Evolutionary conservation across 2,888 invertebrate species (phyloP).

Genomic region (Kryphioiulus occultus): DNA sequence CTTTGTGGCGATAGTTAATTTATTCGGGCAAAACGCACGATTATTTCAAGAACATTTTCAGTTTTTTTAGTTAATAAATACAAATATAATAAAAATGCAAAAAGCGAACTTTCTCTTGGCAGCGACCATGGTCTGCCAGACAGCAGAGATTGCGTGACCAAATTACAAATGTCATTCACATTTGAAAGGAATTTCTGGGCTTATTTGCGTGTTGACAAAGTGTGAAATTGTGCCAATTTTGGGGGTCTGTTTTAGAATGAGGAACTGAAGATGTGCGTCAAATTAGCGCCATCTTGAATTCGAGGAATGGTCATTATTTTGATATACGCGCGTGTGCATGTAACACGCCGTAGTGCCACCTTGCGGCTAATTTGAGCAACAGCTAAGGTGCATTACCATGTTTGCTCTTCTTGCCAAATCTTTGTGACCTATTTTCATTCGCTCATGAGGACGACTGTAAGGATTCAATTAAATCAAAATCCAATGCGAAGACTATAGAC

Average conservation of each 20-base stretch:
- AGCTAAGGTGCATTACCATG: too few relatives aligned
- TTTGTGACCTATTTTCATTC: not conserved
- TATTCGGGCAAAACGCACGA: not conserved
- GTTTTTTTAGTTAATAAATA: not conserved
- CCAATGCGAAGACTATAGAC: not conserved
- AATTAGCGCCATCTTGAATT: not conserved
- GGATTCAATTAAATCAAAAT: not conserved
- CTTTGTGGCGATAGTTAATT: not conserved
- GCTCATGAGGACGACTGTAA: not conserved
- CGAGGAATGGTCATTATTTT: not conserved
- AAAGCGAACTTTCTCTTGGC: not conserved
- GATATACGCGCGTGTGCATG: too few relatives aligned
- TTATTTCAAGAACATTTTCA: not conserved
- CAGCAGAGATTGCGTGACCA: not conserved
- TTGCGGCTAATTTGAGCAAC: not conserved
- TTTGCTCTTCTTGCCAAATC: not conserved
- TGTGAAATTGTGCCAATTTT: not conserved
- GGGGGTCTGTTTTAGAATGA: not conserved
- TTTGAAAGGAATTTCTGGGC: not conserved
- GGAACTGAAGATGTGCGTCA: not conserved
- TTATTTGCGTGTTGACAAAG: not conserved
- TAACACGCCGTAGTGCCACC: not conserved
- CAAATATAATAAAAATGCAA: not conserved
- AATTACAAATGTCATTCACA: not conserved
- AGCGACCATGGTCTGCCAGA: not conserved